phyloP scores from a whole-genome alignment of 2,113 vertebrate genomes.

The Xenopus tropicalis region DNA sequence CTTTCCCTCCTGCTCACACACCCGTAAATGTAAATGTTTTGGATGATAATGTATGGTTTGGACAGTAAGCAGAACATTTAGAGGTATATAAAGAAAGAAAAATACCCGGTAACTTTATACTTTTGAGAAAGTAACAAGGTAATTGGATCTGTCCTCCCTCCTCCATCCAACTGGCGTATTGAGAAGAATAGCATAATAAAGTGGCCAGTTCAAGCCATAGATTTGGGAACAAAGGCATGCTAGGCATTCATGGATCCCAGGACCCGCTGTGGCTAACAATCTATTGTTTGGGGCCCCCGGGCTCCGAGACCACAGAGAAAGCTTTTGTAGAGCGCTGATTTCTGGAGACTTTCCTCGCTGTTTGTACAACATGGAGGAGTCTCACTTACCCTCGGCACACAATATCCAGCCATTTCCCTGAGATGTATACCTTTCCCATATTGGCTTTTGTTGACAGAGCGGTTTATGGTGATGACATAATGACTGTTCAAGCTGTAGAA shows the following conservation, averaged over 20 bases:
- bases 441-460: slow-evolving; percentile 26
- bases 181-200: slow-evolving; percentile 21
- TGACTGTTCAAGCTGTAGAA: slow-evolving; percentile 14
- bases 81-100: too few relatives aligned
- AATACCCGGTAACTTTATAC: slow-evolving; percentile 3
- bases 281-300: not conserved
- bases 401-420: slow-evolving; percentile 2
- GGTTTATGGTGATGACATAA: slow-evolving; percentile 21
- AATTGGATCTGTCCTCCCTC: slow-evolving; percentile 25
- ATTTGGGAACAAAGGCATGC: slow-evolving; percentile 32
- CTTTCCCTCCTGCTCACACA: too few relatives aligned
- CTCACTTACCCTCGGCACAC: not conserved
- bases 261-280: slow-evolving; percentile 1
- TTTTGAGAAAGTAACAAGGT: slow-evolving; percentile 35
- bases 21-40: too few relatives aligned
- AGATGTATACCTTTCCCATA: slow-evolving; percentile 2
- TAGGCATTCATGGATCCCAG: slow-evolving; percentile 23
- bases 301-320: not conserved
- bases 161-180: slow-evolving; percentile 22
- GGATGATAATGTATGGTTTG: too few relatives aligned
- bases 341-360: not conserved
- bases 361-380: not conserved
- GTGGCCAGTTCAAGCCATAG: slow-evolving; percentile 1
- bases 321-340: not conserved
- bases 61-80: too few relatives aligned